Evolutionary conservation across 2,888 invertebrate genomes (phyloP).

Genomic region (Stenodema calcarata): DNA sequence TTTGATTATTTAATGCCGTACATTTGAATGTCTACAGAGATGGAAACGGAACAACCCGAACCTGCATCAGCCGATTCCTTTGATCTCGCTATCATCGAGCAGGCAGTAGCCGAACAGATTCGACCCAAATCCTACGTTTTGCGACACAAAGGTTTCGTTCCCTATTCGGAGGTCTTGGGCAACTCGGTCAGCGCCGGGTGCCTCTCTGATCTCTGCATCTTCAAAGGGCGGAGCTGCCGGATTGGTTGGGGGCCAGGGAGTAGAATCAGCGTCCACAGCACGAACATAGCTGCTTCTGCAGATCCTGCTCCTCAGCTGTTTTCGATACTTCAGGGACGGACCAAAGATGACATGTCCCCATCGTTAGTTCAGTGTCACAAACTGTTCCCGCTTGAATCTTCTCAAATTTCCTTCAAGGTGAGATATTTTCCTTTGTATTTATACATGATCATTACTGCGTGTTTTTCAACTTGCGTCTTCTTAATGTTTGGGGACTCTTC

Average conservation of each 20-base stretch:
- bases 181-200: constrained; percentile 56
- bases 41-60: not conserved
- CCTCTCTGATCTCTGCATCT: constrained; percentile 49
- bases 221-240: constrained; percentile 65
- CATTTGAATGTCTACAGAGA: not conserved
- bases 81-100: not conserved
- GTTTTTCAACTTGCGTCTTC: not conserved
- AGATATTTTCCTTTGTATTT: too few species aligned
- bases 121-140: constrained; percentile 63
- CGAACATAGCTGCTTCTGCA: not conserved
- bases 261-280: not conserved
- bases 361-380: constrained; percentile 12
- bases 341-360: constrained; percentile 19
- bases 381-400: not conserved
- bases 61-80: not conserved
- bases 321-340: not conserved
- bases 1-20: not conserved
- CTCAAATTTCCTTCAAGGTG: constrained; percentile 18
- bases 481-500: not conserved
- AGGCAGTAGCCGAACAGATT: not conserved
- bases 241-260: constrained; percentile 75
- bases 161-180: constrained; percentile 61
- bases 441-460: too few species aligned
- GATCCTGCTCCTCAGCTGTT: not conserved
- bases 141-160: constrained; percentile 61